Percentiles rank a stretch among this genome's conserved stretches.
Evolutionary conservation across 2,888 invertebrate genomes (phyloP).

Genomic region (Agriotes lineatus): DNA sequence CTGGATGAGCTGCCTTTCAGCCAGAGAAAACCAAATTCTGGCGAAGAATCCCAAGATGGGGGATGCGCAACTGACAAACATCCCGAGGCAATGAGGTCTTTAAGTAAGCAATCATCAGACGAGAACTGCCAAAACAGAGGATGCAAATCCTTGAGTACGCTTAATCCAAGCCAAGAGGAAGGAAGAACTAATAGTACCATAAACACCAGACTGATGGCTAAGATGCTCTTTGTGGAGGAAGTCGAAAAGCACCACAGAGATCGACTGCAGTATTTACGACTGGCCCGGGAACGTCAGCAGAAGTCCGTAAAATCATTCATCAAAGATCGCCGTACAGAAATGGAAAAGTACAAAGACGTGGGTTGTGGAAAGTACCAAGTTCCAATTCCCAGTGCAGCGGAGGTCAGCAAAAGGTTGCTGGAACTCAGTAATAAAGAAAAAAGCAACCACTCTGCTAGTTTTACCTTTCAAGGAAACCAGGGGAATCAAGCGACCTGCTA

Average conservation of each 20-base stretch:
- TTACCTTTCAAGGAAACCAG: neutral
- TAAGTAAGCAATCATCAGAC: no score
- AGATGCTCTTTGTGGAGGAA: no score
- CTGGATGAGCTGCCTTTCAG: conserved; percentile 5
- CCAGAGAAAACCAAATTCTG: neutral
- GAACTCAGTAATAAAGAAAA: conserved; percentile 21
- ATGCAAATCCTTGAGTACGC: no score
- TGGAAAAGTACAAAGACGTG: neutral
- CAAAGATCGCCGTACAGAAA: neutral
- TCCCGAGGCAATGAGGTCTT: no score
- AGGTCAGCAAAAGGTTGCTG: conserved; percentile 40
- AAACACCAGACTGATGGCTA: neutral
- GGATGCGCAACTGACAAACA: no score
- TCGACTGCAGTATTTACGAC: conserved; percentile 19
- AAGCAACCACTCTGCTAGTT: neutral
- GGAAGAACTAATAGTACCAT: no score
- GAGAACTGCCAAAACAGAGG: no score
- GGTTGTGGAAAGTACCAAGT: conserved; percentile 54
- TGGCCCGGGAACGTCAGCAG: conserved; percentile 13
- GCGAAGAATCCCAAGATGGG: no score
- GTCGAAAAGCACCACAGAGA: conserved; percentile 21
- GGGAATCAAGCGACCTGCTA: no score
- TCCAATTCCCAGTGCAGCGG: conserved; percentile 49
- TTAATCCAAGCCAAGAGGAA: no score
- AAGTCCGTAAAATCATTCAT: neutral